These are phyloP conservation scores for Cantharis lateralis DNA, from an alignment of 2,888 invertebrate genomes.

Conservation along the genomic window DNA sequence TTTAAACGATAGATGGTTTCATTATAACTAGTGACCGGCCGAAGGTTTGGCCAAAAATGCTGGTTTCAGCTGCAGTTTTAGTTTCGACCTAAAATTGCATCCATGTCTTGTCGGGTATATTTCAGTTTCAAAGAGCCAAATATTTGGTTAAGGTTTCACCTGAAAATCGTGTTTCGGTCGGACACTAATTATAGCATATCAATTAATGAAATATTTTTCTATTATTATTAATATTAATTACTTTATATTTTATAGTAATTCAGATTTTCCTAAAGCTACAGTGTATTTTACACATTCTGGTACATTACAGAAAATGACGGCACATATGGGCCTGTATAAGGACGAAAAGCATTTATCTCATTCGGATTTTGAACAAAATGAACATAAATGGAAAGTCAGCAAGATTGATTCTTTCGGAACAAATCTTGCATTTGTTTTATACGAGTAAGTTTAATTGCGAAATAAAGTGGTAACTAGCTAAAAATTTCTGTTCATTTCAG, in stretches of 20 bases:
- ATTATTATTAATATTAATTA: neutral
- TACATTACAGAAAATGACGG: constrained; percentile 74
- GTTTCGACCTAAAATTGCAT: no score
- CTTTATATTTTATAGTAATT: constrained; percentile 32
- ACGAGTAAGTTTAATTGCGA: constrained; percentile 71
- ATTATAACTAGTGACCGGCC: no score
- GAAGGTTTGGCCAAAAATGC: no score
- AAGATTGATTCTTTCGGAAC: constrained; percentile 76
- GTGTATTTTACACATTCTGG: constrained; percentile 86
- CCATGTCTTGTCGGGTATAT: no score
- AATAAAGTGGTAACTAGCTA: no score
- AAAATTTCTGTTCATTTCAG: neutral
- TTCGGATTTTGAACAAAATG: constrained; percentile 38
- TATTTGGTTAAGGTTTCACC: no score
- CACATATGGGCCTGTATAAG: constrained; percentile 73
- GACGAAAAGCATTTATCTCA: constrained; percentile 66
- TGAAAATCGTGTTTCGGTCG: no score
- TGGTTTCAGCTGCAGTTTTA: no score
- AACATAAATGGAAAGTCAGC: constrained; percentile 41
- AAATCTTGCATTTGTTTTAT: constrained; percentile 77
- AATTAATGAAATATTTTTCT: no score
- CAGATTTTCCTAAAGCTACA: constrained; percentile 55
- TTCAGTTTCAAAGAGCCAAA: no score
- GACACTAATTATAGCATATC: no score
- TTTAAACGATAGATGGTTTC: no score